These are phyloP conservation scores for Anastrepha obliqua DNA, from an alignment of 1,140 invertebrate genomes.

Conservation along the genomic window DNA sequence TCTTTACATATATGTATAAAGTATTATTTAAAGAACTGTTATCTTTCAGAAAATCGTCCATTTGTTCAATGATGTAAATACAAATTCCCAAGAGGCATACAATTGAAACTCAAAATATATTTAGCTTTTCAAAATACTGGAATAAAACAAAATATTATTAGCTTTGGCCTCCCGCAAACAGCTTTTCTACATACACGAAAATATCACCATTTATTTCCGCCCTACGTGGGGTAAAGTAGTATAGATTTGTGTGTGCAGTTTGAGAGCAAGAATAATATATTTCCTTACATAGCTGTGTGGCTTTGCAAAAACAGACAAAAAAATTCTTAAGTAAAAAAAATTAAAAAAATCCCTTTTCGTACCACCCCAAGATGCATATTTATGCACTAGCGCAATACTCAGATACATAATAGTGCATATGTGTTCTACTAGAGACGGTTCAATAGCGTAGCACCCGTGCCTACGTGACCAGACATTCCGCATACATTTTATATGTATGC, in stretches of 20 bases:
- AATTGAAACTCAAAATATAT: too few relatives aligned
- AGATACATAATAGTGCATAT: background rate
- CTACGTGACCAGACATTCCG: constrained; percentile 28
- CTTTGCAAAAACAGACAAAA: constrained; percentile 19
- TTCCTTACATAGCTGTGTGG: background rate
- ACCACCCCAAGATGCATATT: constrained; percentile 48
- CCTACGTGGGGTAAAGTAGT: background rate
- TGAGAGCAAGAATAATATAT: background rate
- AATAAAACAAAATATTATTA: too few relatives aligned
- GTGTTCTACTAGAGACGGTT: constrained; percentile 22
- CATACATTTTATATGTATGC: constrained; percentile 33
- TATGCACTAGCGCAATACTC: constrained; percentile 36
- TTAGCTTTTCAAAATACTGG: too few relatives aligned
- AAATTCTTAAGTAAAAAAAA: constrained; percentile 18
- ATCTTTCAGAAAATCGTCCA: too few relatives aligned
- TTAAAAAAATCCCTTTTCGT: background rate
- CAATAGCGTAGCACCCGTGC: background rate
- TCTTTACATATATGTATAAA: too few relatives aligned
- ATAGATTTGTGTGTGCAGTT: background rate
- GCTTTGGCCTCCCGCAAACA: too few relatives aligned
- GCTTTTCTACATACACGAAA: background rate
- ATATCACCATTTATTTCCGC: background rate
- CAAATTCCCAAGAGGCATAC: too few relatives aligned
- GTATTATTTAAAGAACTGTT: too few relatives aligned
- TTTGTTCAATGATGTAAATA: too few relatives aligned